Evolutionary conservation across 2,888 invertebrate genomes (phyloP).

Genomic region (Sarcophaga rosellei): DNA sequence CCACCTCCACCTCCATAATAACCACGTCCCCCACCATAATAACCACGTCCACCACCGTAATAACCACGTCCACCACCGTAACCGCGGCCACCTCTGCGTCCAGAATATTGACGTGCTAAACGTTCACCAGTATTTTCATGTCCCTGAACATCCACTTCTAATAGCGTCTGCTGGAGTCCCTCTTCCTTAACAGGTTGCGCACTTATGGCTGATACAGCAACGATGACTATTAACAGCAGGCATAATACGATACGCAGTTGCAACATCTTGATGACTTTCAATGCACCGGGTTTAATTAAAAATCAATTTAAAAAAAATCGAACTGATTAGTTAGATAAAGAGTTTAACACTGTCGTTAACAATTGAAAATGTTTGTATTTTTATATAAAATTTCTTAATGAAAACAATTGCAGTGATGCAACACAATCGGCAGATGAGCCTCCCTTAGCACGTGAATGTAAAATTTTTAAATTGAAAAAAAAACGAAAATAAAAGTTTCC

Average conservation of each 20-base stretch:
- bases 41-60: neutral
- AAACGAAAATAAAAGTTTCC: neutral
- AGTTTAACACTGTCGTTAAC: conserved; percentile 9
- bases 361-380: neutral
- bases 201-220: conserved; percentile 26
- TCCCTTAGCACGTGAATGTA: neutral
- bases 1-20: neutral
- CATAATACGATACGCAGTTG: conserved; percentile 44
- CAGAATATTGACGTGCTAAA: conserved; percentile 66
- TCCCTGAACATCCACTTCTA: conserved; percentile 69
- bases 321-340: neutral
- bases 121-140: conserved; percentile 72
- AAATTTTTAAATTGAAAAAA: neutral
- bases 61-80: neutral
- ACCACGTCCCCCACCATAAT: conserved; percentile 19
- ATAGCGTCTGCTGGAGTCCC: conserved; percentile 43
- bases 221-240: conserved; percentile 27
- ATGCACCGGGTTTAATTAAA: neutral
- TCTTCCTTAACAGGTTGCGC: neutral
- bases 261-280: neutral
- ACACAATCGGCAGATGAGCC: conserved; percentile 8
- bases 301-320: neutral
- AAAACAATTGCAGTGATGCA: neutral
- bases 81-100: neutral
- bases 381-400: conserved; percentile 48